Evolutionary conservation across 2,797 vertebrate genomes (phyloP).

Genomic region (Chelonia mydas): DNA sequence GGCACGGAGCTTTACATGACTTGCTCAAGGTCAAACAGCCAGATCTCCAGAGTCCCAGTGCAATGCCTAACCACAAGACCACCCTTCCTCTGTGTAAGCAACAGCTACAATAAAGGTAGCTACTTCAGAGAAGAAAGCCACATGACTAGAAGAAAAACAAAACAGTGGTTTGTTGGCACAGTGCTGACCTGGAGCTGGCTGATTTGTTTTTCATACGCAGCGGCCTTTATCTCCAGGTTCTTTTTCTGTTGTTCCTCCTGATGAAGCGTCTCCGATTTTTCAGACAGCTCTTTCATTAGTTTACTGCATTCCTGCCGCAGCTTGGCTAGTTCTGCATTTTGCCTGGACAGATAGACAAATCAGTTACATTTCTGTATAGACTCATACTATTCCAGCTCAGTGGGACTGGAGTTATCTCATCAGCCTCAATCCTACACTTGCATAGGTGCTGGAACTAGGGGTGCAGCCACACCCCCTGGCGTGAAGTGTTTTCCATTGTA

Average conservation of each 20-base stretch:
- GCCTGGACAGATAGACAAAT: conserved; percentile 79
- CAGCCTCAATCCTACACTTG: background rate
- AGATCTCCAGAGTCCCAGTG: background rate
- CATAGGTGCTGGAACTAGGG: too few relatives aligned
- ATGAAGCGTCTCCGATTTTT: conserved; percentile 87
- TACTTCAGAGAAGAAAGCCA: background rate
- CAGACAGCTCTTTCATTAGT: conserved; percentile 90
- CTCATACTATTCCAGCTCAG: too few relatives aligned
- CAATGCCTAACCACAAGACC: background rate
- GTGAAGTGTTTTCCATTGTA: too few relatives aligned
- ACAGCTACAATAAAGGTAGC: background rate
- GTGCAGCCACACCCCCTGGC: too few relatives aligned
- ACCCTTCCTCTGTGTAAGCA: background rate
- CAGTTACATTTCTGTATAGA: conserved; percentile 1
- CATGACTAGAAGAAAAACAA: background rate
- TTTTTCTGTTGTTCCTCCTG: conserved; percentile 90
- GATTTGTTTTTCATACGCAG: conserved; percentile 86
- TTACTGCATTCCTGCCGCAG: conserved; percentile 92
- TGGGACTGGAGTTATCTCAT: background rate
- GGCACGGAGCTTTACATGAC: background rate
- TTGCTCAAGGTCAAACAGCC: background rate
- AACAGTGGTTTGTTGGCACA: fast-evolving
- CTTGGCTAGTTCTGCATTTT: conserved; percentile 95
- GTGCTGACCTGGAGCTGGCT: conserved; percentile 87
- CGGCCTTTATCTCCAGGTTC: conserved; percentile 87